Evolutionary conservation across 2,113 vertebrate species (phyloP).

Genomic region (Rhinolophus ferrumequinum): DNA sequence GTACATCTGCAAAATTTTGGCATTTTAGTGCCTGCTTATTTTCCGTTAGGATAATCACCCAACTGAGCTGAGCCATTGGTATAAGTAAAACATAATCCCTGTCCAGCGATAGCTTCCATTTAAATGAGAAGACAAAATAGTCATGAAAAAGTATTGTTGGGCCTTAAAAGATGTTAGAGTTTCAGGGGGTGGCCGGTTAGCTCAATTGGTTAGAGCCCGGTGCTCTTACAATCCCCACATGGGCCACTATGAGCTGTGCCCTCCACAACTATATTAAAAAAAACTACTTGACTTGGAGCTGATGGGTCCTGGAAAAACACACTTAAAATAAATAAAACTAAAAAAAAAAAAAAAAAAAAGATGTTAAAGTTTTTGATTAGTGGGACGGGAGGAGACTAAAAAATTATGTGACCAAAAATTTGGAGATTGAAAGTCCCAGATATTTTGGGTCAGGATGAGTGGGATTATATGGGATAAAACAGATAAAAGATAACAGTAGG

Average conservation of each 20-base stretch:
- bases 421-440: neutral
- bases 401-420: neutral
- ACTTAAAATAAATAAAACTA: too few species aligned
- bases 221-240: too few species aligned
- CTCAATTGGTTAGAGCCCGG: too few species aligned
- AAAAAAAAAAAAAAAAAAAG: too few species aligned
- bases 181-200: too few species aligned
- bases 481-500: neutral
- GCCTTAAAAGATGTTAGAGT: neutral
- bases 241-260: too few species aligned
- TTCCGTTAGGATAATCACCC: neutral
- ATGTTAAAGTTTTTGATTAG: neutral
- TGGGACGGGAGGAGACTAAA: neutral
- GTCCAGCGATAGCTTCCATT: neutral
- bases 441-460: neutral
- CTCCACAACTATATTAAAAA: too few species aligned
- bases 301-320: too few species aligned
- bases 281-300: too few species aligned
- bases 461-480: neutral
- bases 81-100: neutral
- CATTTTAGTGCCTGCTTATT: conserved; percentile 26
- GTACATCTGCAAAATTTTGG: neutral
- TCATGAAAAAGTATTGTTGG: neutral
- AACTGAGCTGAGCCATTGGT: neutral
- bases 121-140: neutral